Percentiles rank a stretch among this genome's conserved stretches.
Conservation (phyloP, 2,113 vertebrate genomes). For the Rhizomys pruinosus region DNA sequence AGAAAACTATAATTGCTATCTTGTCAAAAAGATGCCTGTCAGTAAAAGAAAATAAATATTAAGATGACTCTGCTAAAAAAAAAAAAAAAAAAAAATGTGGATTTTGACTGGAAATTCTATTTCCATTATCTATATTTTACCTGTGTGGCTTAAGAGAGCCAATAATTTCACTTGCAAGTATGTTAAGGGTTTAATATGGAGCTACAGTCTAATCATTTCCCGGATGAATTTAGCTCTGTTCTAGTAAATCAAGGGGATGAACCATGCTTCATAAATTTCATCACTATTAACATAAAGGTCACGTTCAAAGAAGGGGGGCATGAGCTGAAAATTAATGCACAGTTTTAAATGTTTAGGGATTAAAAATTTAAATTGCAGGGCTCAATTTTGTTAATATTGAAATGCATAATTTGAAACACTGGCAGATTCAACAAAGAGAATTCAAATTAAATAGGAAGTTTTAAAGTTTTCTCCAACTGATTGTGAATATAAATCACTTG, state of each 20-base stretch:
- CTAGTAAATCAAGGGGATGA: constrained; percentile 68
- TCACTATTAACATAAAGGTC: constrained; percentile 79
- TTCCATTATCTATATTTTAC: constrained; percentile 42
- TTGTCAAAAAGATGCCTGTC: background rate
- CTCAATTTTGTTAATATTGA: constrained; percentile 70
- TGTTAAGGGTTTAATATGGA: constrained; percentile 65
- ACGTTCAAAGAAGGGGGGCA: constrained; percentile 47
- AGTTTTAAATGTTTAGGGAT: constrained; percentile 76
- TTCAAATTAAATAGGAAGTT: constrained; percentile 54
- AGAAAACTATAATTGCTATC: background rate
- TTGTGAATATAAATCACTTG: constrained; percentile 29
- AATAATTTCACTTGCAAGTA: constrained; percentile 36
- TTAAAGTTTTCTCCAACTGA: constrained; percentile 45
- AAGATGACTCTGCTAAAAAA: background rate
- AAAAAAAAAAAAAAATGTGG: no score
- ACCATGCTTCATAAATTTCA: constrained; percentile 72
- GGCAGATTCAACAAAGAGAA: constrained; percentile 56
- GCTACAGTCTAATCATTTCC: constrained; percentile 63
- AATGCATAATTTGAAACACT: constrained; percentile 73
- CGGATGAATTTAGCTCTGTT: constrained; percentile 60
- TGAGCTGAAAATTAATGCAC: constrained; percentile 73
- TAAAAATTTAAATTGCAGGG: constrained; percentile 71
- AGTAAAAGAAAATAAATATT: background rate
- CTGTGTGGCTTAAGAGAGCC: background rate
- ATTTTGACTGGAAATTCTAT: constrained; percentile 2